These are phyloP conservation scores for Ceratosolen fusciceps DNA, from an alignment of 1,140 invertebrate genomes.

Conservation along the genomic window DNA sequence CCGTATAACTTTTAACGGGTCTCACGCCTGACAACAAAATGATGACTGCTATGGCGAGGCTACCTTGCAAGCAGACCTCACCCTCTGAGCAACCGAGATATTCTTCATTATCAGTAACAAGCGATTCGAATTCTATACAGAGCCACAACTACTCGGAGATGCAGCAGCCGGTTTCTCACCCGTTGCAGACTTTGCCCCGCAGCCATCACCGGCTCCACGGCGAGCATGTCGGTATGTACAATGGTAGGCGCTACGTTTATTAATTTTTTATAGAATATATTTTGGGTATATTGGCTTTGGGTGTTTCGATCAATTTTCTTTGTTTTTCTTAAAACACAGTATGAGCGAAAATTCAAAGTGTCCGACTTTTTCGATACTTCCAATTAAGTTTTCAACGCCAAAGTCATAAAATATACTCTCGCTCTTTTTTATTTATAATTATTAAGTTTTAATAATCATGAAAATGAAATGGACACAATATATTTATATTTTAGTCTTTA, in stretches of 20 bases:
- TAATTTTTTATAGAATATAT: too few relatives aligned
- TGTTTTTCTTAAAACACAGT: too few relatives aligned
- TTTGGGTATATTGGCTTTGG: too few relatives aligned
- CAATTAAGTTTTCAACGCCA: too few relatives aligned
- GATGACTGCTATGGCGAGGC: conserved; percentile 71
- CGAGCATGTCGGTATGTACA: conserved; percentile 63
- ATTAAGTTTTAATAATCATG: too few relatives aligned
- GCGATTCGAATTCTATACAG: conserved; percentile 8
- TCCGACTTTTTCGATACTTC: too few relatives aligned
- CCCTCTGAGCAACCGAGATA: conserved; percentile 62
- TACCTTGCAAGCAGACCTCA: conserved; percentile 68
- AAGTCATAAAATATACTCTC: too few relatives aligned
- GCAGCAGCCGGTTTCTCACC: conserved; percentile 64
- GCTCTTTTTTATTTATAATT: too few relatives aligned
- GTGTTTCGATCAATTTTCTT: too few relatives aligned
- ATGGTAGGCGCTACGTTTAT: neutral
- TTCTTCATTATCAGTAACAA: neutral
- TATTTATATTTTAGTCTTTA: too few relatives aligned
- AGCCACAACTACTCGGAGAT: conserved; percentile 67
- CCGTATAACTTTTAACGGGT: neutral
- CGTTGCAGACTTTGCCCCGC: conserved; percentile 61
- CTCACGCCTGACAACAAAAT: conserved; percentile 57
- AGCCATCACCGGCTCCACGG: conserved; percentile 62
- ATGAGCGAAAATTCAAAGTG: too few relatives aligned
- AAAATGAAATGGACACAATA: too few relatives aligned